Evolutionary conservation across 2,888 invertebrate species (phyloP).

Genomic region (Amaurobius ferox): DNA sequence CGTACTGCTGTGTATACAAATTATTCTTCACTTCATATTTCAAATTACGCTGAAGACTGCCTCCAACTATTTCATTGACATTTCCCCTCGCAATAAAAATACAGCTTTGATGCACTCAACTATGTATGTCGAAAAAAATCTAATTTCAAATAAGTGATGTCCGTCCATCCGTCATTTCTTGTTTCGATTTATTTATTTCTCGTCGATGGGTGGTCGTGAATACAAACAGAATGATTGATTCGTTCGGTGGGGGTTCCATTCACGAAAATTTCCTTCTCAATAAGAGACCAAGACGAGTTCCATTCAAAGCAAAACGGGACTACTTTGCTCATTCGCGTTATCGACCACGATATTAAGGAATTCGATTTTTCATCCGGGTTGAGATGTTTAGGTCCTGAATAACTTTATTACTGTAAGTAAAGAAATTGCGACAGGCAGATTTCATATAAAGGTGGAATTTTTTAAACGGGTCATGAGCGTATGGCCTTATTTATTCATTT

Average conservation of each 20-base stretch:
- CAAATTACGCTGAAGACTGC: too few relatives aligned
- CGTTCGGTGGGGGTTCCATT: neutral
- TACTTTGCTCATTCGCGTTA: neutral
- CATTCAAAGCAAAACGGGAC: neutral
- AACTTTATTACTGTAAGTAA: too few relatives aligned
- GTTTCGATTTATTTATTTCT: neutral
- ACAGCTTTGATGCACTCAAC: too few relatives aligned
- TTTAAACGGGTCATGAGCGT: too few relatives aligned
- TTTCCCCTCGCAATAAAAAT: too few relatives aligned
- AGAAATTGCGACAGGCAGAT: too few relatives aligned
- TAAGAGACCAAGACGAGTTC: neutral
- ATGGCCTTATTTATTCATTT: too few relatives aligned
- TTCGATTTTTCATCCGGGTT: neutral
- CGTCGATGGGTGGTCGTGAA: neutral
- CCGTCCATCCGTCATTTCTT: neutral
- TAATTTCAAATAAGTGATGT: neutral
- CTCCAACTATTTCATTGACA: too few relatives aligned
- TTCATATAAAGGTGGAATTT: too few relatives aligned
- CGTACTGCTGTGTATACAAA: too few relatives aligned
- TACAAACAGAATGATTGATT: neutral
- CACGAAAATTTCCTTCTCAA: conserved; percentile 1
- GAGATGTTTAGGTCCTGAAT: too few relatives aligned
- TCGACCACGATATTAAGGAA: neutral
- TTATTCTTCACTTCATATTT: too few relatives aligned
- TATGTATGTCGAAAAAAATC: conserved; percentile 2